Conservation (phyloP, 2,797 vertebrate species). For the Premnoplex brunnescens region DNA sequence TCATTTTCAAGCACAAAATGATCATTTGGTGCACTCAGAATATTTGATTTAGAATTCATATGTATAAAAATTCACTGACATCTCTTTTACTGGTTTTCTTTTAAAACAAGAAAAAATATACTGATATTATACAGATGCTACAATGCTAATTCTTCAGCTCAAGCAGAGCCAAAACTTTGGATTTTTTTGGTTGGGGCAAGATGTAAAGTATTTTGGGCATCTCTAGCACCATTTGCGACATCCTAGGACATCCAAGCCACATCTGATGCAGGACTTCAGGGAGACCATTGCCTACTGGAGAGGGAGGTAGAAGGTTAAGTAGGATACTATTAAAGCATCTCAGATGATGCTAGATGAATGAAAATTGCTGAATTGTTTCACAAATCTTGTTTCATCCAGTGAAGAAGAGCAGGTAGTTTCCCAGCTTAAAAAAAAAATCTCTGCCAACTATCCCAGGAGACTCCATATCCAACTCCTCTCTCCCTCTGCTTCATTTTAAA, state of each 20-base stretch:
- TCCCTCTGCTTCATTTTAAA: background rate
- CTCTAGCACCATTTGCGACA: background rate
- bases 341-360: background rate
- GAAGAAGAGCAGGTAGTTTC: background rate
- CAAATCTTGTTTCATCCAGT: background rate
- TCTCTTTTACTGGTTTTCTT: background rate
- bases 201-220: background rate
- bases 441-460: background rate
- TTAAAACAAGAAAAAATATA: background rate
- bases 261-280: background rate
- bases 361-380: background rate
- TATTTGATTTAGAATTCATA: background rate
- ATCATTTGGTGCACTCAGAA: background rate
- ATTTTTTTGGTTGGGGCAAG: background rate
- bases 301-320: background rate
- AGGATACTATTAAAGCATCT: background rate
- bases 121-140: background rate
- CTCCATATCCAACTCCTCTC: background rate
- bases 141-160: background rate
- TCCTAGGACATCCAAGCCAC: background rate
- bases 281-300: background rate
- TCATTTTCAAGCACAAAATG: background rate
- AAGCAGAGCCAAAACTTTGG: accelerated
- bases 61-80: background rate
- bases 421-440: background rate